Percentiles rank a stretch among this genome's conserved stretches.
phyloP scores from a whole-genome alignment of 2,888 invertebrate species.

The Plagodis pulveraria region DNA sequence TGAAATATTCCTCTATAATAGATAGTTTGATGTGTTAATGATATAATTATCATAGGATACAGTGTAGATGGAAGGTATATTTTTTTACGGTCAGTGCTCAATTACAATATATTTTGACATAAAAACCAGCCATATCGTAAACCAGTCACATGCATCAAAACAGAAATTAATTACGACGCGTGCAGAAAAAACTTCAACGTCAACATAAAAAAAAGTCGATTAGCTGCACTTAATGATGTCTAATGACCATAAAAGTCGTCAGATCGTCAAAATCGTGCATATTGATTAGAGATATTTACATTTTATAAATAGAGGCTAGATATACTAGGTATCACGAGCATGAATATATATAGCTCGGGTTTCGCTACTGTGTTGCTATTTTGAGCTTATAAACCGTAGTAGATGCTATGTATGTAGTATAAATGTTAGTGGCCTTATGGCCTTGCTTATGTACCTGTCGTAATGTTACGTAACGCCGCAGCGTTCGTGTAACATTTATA shows the following conservation, averaged over 20 bases:
- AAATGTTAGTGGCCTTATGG: too few species aligned
- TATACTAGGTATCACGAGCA: constrained; percentile 15
- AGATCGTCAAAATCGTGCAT: constrained; percentile 38
- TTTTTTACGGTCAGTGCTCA: constrained; percentile 29
- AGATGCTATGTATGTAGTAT: background rate
- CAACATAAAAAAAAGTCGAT: constrained; percentile 34
- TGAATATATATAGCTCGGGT: constrained; percentile 11
- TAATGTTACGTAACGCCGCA: too few species aligned
- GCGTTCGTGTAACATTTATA: too few species aligned
- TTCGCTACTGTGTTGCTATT: constrained; percentile 22
- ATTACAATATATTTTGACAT: constrained; percentile 36
- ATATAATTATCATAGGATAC: background rate
- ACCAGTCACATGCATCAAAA: constrained; percentile 38
- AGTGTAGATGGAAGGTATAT: constrained; percentile 2
- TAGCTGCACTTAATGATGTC: constrained; percentile 40
- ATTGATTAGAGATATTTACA: constrained; percentile 37
- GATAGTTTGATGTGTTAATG: too few species aligned
- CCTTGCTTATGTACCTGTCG: too few species aligned
- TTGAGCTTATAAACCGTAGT: background rate
- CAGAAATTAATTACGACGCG: constrained; percentile 35
- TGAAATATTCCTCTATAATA: too few species aligned
- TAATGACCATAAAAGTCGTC: constrained; percentile 39
- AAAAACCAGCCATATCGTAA: constrained; percentile 31
- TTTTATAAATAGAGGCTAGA: constrained; percentile 28
- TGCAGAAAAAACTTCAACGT: constrained; percentile 16